Percentiles rank a stretch among this genome's conserved stretches.
These are phyloP conservation scores for Poeciliopsis occidentalis DNA, from an alignment of 2,113 vertebrate genomes.

Conservation along the genomic window DNA sequence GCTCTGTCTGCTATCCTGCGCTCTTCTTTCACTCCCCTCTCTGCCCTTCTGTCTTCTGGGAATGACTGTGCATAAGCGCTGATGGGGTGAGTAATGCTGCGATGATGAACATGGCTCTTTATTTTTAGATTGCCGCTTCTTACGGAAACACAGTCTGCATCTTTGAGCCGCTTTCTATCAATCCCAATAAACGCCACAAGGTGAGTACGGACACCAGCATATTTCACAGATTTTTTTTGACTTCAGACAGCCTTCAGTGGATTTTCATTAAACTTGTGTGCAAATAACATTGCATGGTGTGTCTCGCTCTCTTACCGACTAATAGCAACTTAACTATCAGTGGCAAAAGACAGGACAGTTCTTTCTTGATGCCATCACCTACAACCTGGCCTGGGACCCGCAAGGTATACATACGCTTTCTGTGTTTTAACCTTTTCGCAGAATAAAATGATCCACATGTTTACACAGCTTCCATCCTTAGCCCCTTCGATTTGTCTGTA, in stretches of 20 bases:
- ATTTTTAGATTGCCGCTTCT: constrained; percentile 94
- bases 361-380: constrained; percentile 95
- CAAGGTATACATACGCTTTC: constrained; percentile 85
- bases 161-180: constrained; percentile 93
- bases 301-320: constrained; percentile 59
- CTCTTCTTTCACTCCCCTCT: constrained; percentile 20
- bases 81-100: constrained; percentile 65
- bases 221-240: not conserved
- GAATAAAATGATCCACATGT: not conserved
- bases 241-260: constrained; percentile 4
- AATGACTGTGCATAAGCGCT: constrained; percentile 57
- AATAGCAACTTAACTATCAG: constrained; percentile 93
- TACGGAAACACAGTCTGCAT: constrained; percentile 98
- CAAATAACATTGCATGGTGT: constrained; percentile 67
- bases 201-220: constrained; percentile 80
- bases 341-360: constrained; percentile 99
- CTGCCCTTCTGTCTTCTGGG: constrained; percentile 31
- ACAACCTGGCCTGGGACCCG: constrained; percentile 97
- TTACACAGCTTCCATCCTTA: not conserved
- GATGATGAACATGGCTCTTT: constrained; percentile 64
- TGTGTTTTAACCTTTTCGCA: constrained; percentile 31
- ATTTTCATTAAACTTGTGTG: constrained; percentile 30
- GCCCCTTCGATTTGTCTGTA: constrained; percentile 18
- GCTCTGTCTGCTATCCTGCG: constrained; percentile 20
- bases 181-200: constrained; percentile 94